A percentile compares a stretch with the other conserved stretches of the same genome.
These are phyloP conservation scores for Leucopternis melanops DNA, from an alignment of 2,113 vertebrate genomes.

Conservation along the genomic window DNA sequence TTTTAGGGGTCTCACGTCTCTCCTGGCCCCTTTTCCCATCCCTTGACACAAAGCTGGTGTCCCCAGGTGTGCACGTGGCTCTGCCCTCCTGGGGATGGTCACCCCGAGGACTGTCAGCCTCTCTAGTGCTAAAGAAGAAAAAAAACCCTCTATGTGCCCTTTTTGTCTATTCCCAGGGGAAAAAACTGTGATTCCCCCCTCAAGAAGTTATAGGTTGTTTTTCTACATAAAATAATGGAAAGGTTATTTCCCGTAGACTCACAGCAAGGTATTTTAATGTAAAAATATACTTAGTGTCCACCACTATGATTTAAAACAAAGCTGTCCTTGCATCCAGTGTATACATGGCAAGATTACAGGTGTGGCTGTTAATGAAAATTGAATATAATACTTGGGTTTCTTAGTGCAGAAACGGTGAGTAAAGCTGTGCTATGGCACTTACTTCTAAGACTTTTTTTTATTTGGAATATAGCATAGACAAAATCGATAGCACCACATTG, in stretches of 20 bases:
- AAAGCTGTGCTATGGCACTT: not conserved
- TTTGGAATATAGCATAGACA: not conserved
- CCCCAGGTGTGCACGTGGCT: accelerated
- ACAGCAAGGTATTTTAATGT: not conserved
- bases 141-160: not conserved
- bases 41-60: not conserved
- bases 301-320: not conserved
- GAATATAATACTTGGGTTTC: not conserved
- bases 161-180: not conserved
- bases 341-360: not conserved
- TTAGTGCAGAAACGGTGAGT: not conserved
- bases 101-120: not conserved
- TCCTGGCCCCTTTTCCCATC: not conserved
- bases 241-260: not conserved
- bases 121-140: not conserved
- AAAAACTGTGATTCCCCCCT: not conserved
- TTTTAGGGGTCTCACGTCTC: accelerated
- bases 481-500: not conserved
- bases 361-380: not conserved
- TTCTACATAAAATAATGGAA: not conserved
- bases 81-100: not conserved
- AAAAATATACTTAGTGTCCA: not conserved
- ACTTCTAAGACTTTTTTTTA: not conserved
- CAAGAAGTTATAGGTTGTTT: not conserved
- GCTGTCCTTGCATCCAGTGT: not conserved